These are phyloP conservation scores for Amiota communis DNA, from an alignment of 2,888 invertebrate genomes.

Conservation along the genomic window DNA sequence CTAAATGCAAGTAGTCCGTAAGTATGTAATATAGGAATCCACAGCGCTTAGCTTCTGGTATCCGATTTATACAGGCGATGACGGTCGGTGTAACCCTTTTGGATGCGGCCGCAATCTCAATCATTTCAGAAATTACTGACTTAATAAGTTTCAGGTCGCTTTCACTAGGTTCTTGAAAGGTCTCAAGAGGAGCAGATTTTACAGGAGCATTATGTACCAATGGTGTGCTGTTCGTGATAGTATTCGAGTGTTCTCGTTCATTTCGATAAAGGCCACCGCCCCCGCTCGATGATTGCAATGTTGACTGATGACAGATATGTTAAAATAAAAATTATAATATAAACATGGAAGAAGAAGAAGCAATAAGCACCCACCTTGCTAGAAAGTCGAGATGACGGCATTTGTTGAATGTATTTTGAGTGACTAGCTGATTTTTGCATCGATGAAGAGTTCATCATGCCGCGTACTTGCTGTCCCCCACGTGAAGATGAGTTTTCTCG, in stretches of 20 bases:
- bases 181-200: constrained; percentile 52
- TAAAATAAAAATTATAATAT: constrained; percentile 13
- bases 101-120: constrained; percentile 56
- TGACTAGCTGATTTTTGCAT: constrained; percentile 72
- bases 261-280: constrained; percentile 47
- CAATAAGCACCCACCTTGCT: constrained; percentile 59
- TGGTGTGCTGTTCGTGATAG: constrained; percentile 33
- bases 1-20: constrained; percentile 70
- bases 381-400: constrained; percentile 58
- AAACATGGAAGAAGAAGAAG: no score
- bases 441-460: constrained; percentile 59
- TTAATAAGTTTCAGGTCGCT: constrained; percentile 57
- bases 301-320: constrained; percentile 34
- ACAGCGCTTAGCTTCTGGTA: constrained; percentile 63
- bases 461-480: constrained; percentile 57
- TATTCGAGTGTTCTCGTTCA: constrained; percentile 31
- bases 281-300: constrained; percentile 22
- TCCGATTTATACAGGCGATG: constrained; percentile 57
- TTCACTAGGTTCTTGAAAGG: constrained; percentile 56
- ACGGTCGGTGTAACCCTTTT: constrained; percentile 54
- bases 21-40: constrained; percentile 68
- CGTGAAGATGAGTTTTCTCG: constrained; percentile 72
- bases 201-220: not conserved
- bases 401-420: constrained; percentile 68
- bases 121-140: constrained; percentile 63